These are phyloP conservation scores for Ophioderma brevispina DNA, from an alignment of 35 echinoderm and acorn worm genomes.

Conservation along the genomic window DNA sequence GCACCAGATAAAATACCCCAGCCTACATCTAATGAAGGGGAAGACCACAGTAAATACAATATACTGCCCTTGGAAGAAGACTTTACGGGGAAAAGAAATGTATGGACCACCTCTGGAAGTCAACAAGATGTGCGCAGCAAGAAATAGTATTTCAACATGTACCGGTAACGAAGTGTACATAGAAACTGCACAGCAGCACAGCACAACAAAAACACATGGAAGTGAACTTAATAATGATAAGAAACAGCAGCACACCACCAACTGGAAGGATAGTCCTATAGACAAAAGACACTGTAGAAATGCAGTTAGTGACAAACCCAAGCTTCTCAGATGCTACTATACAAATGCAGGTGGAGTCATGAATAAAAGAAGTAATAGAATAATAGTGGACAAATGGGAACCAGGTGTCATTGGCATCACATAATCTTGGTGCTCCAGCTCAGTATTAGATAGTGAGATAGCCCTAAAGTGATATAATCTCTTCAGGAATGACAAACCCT, in stretches of 20 bases:
- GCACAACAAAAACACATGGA: neutral
- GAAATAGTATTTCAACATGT: neutral
- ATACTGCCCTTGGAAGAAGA: neutral
- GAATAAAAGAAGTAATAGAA: neutral
- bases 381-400: neutral
- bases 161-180: neutral
- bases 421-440: neutral
- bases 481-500: neutral
- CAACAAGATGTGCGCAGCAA: neutral
- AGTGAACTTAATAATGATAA: neutral
- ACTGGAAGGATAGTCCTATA: neutral
- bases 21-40: neutral
- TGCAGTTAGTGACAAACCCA: neutral
- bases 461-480: neutral
- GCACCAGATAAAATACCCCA: neutral
- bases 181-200: neutral
- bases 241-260: neutral
- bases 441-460: constrained; percentile 14
- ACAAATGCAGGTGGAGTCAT: constrained; percentile 2
- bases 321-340: neutral
- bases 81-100: neutral
- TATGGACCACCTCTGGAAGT: neutral
- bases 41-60: neutral
- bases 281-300: neutral
- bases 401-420: neutral